Conservation (phyloP, 2,797 vertebrate species). For the Crenichthys baileyi region DNA sequence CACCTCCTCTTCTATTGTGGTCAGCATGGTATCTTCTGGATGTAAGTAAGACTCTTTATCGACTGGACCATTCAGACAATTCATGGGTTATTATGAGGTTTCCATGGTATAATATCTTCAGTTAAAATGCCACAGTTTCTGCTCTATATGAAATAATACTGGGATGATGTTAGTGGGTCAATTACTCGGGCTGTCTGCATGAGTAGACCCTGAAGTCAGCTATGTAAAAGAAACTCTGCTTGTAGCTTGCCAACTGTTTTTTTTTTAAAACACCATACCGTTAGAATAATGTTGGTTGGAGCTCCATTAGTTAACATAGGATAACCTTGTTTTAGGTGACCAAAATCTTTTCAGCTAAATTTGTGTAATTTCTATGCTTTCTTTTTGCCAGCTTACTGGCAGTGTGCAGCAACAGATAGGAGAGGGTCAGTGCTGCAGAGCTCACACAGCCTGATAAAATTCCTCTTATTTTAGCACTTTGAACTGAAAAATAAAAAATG, state of each 20-base stretch:
- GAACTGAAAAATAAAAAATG: background rate
- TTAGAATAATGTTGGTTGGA: no score
- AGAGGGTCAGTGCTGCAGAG: background rate
- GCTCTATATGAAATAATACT: background rate
- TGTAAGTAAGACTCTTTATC: constrained; percentile 78
- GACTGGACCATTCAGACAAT: background rate
- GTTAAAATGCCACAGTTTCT: background rate
- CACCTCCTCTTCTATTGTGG: constrained; percentile 95
- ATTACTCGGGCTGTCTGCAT: background rate
- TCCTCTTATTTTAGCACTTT: background rate
- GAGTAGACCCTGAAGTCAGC: background rate
- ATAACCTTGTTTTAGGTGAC: background rate
- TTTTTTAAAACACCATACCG: no score
- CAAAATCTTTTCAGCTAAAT: background rate
- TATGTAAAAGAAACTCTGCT: background rate
- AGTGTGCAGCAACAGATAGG: background rate
- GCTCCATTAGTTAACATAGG: no score
- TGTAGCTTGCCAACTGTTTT: no score
- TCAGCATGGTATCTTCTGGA: constrained; percentile 98
- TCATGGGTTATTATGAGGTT: background rate
- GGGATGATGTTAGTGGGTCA: background rate
- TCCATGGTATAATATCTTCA: background rate
- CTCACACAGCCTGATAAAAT: background rate
- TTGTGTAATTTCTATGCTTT: background rate
- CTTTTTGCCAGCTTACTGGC: background rate